Base-by-base conservation (phyloP, 2,888 invertebrate genomes). In the Pyrocoelia pectoralis region DNA sequence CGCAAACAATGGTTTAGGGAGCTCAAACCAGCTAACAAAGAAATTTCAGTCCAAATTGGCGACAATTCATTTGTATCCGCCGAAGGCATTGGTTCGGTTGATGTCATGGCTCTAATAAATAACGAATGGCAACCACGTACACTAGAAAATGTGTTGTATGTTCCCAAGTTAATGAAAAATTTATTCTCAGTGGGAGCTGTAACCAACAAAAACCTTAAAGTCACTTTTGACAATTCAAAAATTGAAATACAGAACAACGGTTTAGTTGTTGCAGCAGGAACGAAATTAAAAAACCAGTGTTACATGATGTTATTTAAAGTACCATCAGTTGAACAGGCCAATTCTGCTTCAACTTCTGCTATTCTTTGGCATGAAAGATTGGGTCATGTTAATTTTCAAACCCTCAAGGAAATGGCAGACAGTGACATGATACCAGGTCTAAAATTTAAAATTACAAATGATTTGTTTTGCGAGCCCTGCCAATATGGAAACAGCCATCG, bases 361-460 rank as follows among this genome's bases (percentile, higher is more conserved):
- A n/a, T 38, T 41, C 8, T 46, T 38, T 61, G 61, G 61, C 61
- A 65, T 24, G 61, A 65, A 38, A 29, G 65, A 10, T n/a, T 65
- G 17, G 54, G 50, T 17, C 65, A 65, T 49, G 40, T 61, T 4
- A 53, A 52, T 40, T 12, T 48, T 6, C 53, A 10, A 50, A 46
- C n/a, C 3, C 4, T 24, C 8, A 24, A 24, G 24, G 24, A 48
- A 29, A 13, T 14, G 14, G 46, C 14, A 8, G 14, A 46, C 15
- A 17, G 14, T 8, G 5, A 10, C 13, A 8, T 24, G 4, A 46
- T 46, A 8, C 46, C 46, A 46, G 15, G 15, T 17, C 14, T 46
- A n/a, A 46, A 13, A 10, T 9, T n/a, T n/a, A n/a, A n/a, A n/a
- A n/a, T n/a, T n/a, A n/a, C n/a, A n/a, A n/a, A n/a, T n/a, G n/a